A percentile compares a stretch with the other conserved stretches of the same genome.
Conservation (phyloP, 2,113 vertebrate genomes). For the Menura novaehollandiae region DNA sequence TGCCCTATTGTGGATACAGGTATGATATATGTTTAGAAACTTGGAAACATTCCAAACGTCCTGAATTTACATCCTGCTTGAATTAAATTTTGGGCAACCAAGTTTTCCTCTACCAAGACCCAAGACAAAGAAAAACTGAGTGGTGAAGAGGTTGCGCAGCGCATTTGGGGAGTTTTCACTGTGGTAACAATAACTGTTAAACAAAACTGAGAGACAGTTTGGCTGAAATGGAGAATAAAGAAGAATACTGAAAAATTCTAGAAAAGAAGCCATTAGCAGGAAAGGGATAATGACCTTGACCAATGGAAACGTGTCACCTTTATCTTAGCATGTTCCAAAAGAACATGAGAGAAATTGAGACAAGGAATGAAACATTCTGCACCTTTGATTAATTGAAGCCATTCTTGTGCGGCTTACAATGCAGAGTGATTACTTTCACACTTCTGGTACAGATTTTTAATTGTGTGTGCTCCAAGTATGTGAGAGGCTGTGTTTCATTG, state of each 20-base stretch:
- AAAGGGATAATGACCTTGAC: not conserved
- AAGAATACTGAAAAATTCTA: not conserved
- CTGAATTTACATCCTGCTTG: not conserved
- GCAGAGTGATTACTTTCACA: not conserved
- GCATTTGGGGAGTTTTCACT: not conserved
- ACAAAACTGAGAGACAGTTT: not conserved
- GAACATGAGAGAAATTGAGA: not conserved
- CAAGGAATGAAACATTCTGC: not conserved
- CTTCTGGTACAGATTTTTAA: not conserved
- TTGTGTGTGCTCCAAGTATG: not conserved
- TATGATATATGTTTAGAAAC: not conserved
- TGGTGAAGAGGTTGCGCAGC: not conserved
- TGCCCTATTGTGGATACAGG: not conserved
- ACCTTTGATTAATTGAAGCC: not conserved
- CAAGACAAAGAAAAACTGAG: not conserved
- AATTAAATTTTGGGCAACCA: not conserved
- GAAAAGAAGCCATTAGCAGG: not conserved
- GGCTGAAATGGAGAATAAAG: not conserved
- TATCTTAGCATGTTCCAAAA: not conserved
- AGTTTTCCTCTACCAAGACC: not conserved
- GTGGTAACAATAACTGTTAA: not conserved
- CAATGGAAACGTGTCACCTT: rapidly evolving
- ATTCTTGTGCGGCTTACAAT: not conserved
- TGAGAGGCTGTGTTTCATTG: not conserved
- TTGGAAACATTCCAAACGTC: not conserved